Base-by-base conservation (phyloP, 2,888 invertebrate genomes). In the Microplitis manilae region DNA sequence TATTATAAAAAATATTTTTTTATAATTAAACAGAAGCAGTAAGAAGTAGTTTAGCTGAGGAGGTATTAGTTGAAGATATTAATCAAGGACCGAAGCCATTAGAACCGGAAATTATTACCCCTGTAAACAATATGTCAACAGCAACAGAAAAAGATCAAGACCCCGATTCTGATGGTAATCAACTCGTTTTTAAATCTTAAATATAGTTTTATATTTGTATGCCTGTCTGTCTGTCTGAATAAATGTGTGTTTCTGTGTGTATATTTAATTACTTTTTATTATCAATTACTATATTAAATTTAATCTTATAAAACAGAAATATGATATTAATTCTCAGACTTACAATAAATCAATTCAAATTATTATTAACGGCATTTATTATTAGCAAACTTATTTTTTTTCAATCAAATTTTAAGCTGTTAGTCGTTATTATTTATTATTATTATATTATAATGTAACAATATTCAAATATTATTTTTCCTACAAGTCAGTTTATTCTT, bases 121-220 rank as follows among this genome's bases (percentile, higher is more conserved):
- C 88, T 20, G 62, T 85, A 79, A 84, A 86, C 1, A 78, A 74
- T 62, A 61, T 81, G n/a, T 77, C 82, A 61, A 78, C 79, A 67
- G 78, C 79, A 75, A 73, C 77, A 65, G 78, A 80, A 73, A 80
- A 79, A 61, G 85, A 88, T 77, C 84, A 84, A 76, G 88, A 89
- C 85, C 87, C 88, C 71, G 88, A 89, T 85, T 89, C 89, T 82
- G 88, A 89, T 86, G 89, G 89, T 89, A 89, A 89, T 83, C 83
- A 86, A 85, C 83, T 83, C 85, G 78, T 83, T 79, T 81, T 81
- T 78, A 80, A 78, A 84, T 79, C 81, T 81, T 78, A 80, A 78
- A 82, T 82, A 83, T 82, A 83, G 82, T 78, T 40, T 15, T 40
- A 64, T 38, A 71, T 39, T 8, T 60, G 38, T 62, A 30, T 13